Evolutionary conservation across 2,888 invertebrate species (phyloP), one percentile per base, ranked within the genome.

Genomic region (Drosophila fungiperda): DNA sequence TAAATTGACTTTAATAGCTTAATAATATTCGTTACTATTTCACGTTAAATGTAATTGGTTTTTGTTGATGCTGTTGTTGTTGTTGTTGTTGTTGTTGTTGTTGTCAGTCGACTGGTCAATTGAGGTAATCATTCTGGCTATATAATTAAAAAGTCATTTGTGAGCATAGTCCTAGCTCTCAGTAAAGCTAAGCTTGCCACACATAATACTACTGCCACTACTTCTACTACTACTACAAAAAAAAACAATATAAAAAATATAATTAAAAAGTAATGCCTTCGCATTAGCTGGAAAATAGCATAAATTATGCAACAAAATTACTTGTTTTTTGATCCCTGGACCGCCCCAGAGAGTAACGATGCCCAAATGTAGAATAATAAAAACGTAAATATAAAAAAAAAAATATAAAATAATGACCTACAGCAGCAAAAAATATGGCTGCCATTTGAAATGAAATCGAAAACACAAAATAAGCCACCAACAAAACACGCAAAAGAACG

Each of bases 241-340:
- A 15, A 15, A 20, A n/a, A 29, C 57, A 55, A 87, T 80, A 45
- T 23, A 23, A 45, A 23, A 23, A 45, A 23, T 23, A 45, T 23
- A 45, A 45, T 55, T 80, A 88, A 88, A 79, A 83, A 80, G 65
- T 86, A 88, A 83, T 88, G 73, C 79, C 80, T 80, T 73, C 80
- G 77, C 84, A 89, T 91, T 90, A 87, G 86, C 85, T 78, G 78
- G 90, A 91, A 91, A 91, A 90, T 89, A 74, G 80, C 91, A 73
- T 91, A 91, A 89, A 91, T 91, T 89, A 85, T 81, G 26, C 72
- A 60, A 35, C 70, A 80, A 82, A 91, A 91, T 91, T 83, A 83
- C 90, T 33, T 15, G 55, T 38, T 60, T 59, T 59, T 23, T 61
- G 68, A 64, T 40, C 71, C 50, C 42, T 42, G 53, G 74, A 74